Evolutionary conservation across 2,797 vertebrate genomes (phyloP).

Genomic region (Dryobates pubescens): DNA sequence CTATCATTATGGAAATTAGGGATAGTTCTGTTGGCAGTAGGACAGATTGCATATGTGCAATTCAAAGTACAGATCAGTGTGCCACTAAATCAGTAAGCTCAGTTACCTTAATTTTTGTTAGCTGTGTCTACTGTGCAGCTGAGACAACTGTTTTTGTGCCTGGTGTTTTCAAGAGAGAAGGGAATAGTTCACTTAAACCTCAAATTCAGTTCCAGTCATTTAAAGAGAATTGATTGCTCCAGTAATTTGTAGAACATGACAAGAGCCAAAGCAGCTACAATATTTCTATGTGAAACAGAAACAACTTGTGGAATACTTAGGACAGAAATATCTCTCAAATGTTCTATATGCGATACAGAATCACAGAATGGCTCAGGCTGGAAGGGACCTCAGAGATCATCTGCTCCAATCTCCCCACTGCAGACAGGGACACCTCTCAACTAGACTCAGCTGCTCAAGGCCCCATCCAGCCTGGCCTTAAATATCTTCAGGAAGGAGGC

Average conservation of each 20-base stretch:
- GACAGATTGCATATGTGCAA: neutral
- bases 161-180: neutral
- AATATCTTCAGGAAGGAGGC: too few relatives aligned
- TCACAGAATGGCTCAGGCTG: too few relatives aligned
- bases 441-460: too few relatives aligned
- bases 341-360: neutral
- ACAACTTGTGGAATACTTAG: neutral
- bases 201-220: neutral
- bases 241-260: neutral
- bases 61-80: neutral
- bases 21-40: neutral
- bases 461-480: too few relatives aligned
- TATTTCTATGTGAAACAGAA: neutral
- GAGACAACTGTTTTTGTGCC: neutral
- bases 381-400: too few relatives aligned
- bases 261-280: neutral
- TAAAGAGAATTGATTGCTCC: neutral
- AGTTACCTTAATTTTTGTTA: neutral
- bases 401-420: too few relatives aligned
- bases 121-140: neutral
- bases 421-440: too few relatives aligned
- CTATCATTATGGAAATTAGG: neutral
- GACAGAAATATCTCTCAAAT: neutral
- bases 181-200: neutral
- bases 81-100: neutral